phyloP scores from a whole-genome alignment of 2,797 vertebrate genomes.

The Nothura maculosa region DNA sequence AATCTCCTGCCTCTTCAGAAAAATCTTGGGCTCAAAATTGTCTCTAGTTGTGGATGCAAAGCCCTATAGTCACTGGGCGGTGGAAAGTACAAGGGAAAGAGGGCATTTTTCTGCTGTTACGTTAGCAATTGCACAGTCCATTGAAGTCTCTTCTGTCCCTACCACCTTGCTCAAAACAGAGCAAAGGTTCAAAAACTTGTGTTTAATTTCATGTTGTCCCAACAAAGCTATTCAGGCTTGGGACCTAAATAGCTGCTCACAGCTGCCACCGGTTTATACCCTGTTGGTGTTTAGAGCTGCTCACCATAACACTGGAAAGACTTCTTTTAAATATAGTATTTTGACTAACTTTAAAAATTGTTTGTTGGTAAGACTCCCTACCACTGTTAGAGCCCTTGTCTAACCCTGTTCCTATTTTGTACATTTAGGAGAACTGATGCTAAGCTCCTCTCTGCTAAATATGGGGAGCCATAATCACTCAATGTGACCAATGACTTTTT shows the following conservation, averaged over 20 bases:
- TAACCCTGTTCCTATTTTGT: background rate
- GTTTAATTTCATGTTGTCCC: slow-evolving; percentile 15
- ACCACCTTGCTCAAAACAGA: background rate
- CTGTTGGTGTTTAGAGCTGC: slow-evolving; percentile 26
- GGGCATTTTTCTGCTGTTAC: background rate
- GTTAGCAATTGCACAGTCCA: fast-evolving
- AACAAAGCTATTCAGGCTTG: background rate
- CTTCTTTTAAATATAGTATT: slow-evolving; percentile 27
- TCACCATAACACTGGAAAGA: background rate
- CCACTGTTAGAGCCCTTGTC: background rate
- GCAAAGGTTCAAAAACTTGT: background rate
- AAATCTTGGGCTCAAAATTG: background rate
- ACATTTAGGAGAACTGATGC: background rate
- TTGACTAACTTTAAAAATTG: background rate
- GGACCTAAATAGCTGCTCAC: slow-evolving; percentile 34
- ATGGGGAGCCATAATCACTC: background rate
- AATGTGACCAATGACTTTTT: background rate
- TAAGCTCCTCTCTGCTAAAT: background rate
- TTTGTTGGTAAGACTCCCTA: background rate
- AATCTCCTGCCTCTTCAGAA: background rate
- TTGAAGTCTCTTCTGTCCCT: background rate
- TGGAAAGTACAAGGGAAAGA: background rate
- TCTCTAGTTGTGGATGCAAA: background rate
- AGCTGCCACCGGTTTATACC: slow-evolving; percentile 51
- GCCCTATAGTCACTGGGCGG: background rate